Evolutionary conservation across 2,888 invertebrate genomes (phyloP), one percentile per base, ranked within the genome.

Genomic region (Eutolmus rufibarbis): DNA sequence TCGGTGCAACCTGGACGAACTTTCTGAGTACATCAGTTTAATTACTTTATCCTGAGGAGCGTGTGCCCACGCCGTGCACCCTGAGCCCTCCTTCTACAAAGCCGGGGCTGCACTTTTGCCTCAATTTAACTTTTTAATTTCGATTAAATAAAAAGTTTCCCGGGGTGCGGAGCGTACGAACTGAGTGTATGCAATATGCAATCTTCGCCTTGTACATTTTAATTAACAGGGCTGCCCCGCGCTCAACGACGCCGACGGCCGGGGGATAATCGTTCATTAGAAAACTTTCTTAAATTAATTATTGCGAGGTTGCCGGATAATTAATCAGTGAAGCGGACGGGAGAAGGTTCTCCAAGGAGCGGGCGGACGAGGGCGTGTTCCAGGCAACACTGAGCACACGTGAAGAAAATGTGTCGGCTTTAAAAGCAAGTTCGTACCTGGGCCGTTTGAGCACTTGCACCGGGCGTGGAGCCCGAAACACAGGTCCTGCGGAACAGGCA

Each of bases 171-270:
- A 78, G 16, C 79, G 51, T 79, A 28, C 31, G 28, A 78, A 78
- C 28, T 78, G 23, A 40, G 12, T 40, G 12, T 79, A 51, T 79
- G 79, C 79, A 79, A 51, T 51, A 51, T 51, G 51, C 79, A 79
- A 79, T 79, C 79, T 79, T 79, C 79, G 46, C 79, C 51, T 79
- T 79, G 79, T 79, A 79, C 79, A 79, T 79, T 79, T 79, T 79
- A 79, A 79, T 79, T 79, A 79, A 79, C 79, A 79, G 51, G 79
- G 14, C 79, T 79, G 79, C 28, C 79, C 12, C 28, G 16, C 37
- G 16, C 34, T 40, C 79, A 79, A 31, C 9, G 46, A 16, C 40
- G 37, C 7, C 46, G 43, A 16, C 46, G 79, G 16, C 46, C 66
- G 23, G 19, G 16, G 79, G 79, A 43, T 79, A 79, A 79, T 19